Conservation (phyloP, 2,113 vertebrate genomes). For the Sylvia atricapilla region DNA sequence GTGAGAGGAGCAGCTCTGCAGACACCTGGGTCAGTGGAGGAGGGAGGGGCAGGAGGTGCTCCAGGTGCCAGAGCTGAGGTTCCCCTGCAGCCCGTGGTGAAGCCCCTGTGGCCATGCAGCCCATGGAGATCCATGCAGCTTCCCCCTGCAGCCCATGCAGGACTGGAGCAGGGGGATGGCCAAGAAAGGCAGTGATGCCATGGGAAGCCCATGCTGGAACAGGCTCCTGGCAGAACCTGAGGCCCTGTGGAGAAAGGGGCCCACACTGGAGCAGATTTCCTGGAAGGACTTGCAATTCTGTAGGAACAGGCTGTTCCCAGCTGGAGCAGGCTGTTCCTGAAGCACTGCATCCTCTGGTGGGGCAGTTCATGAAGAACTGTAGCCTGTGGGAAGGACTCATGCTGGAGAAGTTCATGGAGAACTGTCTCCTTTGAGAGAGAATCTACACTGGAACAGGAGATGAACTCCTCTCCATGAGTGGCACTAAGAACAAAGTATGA, state of each 20-base stretch:
- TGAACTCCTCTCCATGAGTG: background rate
- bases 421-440: background rate
- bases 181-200: background rate
- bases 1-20: background rate
- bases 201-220: background rate
- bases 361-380: background rate
- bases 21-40: background rate
- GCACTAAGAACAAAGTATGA: background rate
- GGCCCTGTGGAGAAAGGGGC: no score
- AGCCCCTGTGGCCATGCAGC: background rate
- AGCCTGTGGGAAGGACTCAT: background rate
- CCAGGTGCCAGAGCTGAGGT: background rate
- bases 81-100: background rate
- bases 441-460: no score
- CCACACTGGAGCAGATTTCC: accelerated
- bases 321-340: background rate
- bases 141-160: background rate
- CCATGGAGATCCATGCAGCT: no score
- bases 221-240: background rate
- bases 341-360: background rate
- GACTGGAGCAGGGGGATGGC: background rate
- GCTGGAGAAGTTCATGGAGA: background rate
- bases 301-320: no score
- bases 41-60: background rate
- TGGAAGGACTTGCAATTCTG: background rate